Evolutionary conservation across 2,113 vertebrate species (phyloP), one percentile per base, ranked within the genome.

Genomic region (Cyphomyrus discorhynchus): DNA sequence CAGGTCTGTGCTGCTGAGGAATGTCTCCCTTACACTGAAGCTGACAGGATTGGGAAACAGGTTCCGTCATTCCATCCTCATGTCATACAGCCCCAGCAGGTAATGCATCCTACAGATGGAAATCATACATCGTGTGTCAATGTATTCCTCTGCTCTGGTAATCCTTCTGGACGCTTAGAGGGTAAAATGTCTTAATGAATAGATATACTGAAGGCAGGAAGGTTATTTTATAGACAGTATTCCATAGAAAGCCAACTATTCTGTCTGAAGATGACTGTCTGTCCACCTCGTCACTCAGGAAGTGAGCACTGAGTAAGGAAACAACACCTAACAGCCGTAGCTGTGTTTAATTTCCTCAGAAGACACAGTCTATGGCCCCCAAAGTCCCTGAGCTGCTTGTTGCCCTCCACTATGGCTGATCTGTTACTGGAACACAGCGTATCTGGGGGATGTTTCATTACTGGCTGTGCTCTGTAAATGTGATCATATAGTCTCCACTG

Each of bases 361-460:
- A 83, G 80, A 46, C 80, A 47, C 42, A 21, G 31, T 15, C 35
- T 77, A 17, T 39, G 70, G 31, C 27, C 27, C 66, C 3, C 27
- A 31, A 1, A 11, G 27, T 74, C 27, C 2, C 35, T 3, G 74
- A 42, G 74, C 3, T 35, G 13, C 35, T 42, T 39, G 13, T 80
- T 35, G 13, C 35, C 35, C 35, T 42, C 35, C 74, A 39, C 5
- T 42, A 21, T 35, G 8, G 35, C 35, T 17, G 47, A 86, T 87
- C 88, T 90, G 46, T 88, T 66, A 46, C 31, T 42, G 35, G 11
- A 19, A 87, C 83, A 19, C 35, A 45, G 45, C 83, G 45, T 24
- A 86, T 80, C 91, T 62, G 10, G 80, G 88, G 86, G 89, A 21
- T 0, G 11, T 27, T 74, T 77, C 85, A 88, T 91, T 66, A 84